Evolutionary conservation across 1,140 invertebrate species (phyloP), one percentile per base, ranked within the genome.

Genomic region (Pachypeltis micranthus): DNA sequence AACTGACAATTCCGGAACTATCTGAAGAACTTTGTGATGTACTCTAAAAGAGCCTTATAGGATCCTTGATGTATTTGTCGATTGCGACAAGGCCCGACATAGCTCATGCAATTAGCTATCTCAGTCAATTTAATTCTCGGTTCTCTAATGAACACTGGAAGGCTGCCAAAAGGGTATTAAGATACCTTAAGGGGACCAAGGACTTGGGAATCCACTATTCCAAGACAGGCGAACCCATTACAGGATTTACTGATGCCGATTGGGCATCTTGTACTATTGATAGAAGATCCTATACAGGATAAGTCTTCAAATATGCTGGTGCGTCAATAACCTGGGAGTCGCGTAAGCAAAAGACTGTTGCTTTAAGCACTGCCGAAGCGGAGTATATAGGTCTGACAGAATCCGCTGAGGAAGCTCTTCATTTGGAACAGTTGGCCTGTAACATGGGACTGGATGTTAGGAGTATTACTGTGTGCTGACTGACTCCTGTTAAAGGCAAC

Each of bases 21-120:
- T 10, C 34, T n/a, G 34, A 39, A 10, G 34, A 39, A 39, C n/a
- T n/a, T n/a, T n/a, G n/a, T n/a, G n/a, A n/a, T n/a, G n/a, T n/a
- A n/a, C 34, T 10, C 7, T 10, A n/a, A 39, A 39, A 39, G 73
- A 24, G 66, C 67, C 14, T 65, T 80, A 14, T 72, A 77, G 68
- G n/a, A n/a, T n/a, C n/a, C n/a, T n/a, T n/a, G n/a, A n/a, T n/a
- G n/a, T 79, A 78, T 68, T 59, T 78, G 12, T 58, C 71, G 14
- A 64, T 73, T n/a, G 64, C 68, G 0, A 77, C 75, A 16, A 59
- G 77, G 25, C 78, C 77, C 55, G 78, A 79, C 66, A 75, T 79
- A 23, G 63, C 73, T 1, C 77, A 67, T 69, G 68, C 74, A 25
- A 74, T 79, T 0, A 73, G 69, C 65, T 71, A 69, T 39, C 65